Base-by-base conservation (phyloP, 1,140 invertebrate genomes). In the Calliopsis andreniformis region DNA sequence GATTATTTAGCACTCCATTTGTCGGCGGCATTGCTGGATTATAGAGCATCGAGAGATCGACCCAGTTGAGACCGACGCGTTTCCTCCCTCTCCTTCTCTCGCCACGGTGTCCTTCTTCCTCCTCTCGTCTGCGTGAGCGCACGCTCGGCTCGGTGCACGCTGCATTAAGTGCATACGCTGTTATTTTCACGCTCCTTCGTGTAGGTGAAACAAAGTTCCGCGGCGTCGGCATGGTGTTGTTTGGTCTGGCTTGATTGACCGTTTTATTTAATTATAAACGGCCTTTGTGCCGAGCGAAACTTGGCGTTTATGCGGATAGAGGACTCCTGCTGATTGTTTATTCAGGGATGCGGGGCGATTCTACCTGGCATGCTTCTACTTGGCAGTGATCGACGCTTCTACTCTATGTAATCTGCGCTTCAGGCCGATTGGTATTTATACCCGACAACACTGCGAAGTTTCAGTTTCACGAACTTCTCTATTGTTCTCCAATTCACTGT, bases 1-100 rank as follows among this genome's bases (percentile, higher is more conserved):
- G 80, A 83, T 84, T 86, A 86, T 86, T 85, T 85, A 85, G 79
- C 83, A 82, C 64, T 77, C 72, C 76, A 77, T 79, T 75, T 67
- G 78, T 77, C 80, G 84, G 77, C 79, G 82, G 76, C 56, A 79
- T 47, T 78, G 70, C 76, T 30, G 78, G 85, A 86, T 86, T 86
- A 85, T 81, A 85, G 80, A 79, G 78, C 78, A 69, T 76, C 78
- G 66, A 51, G 66, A 51, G 61, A 78, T 78, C 76, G 76, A 78
- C 69, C 76, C 59, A 78, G 53, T 79, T 76, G 71, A n/a, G 55
- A 61, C 7, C n/a, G 53, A 66, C 61, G 14, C 7, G n/a, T 12
- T 30, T 45, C 18, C 6, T 5, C 35, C 43, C 20, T 25, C 14
- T 23, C 30, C 14, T 12, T 30, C 12, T 30, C 4, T 47, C 23